Percentiles rank a stretch among this genome's conserved stretches.
Conservation (phyloP, 2,888 invertebrate species). For the Hydriomena furcata region DNA sequence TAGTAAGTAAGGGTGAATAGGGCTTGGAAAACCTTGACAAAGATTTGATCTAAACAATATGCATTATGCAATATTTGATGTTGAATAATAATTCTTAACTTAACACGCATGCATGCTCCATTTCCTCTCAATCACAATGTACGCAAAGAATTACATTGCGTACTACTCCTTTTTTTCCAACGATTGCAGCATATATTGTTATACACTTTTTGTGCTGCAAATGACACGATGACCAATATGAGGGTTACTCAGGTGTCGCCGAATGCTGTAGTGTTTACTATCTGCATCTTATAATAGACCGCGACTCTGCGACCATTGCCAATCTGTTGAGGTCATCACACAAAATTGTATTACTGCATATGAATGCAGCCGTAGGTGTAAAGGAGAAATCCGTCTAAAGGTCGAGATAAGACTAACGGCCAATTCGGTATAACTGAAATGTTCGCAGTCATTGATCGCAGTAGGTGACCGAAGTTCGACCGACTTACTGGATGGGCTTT, state of each 20-base stretch:
- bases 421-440: slow-evolving; percentile 2
- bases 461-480: background rate
- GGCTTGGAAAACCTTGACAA: background rate
- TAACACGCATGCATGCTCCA: slow-evolving; percentile 4
- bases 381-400: slow-evolving; percentile 19
- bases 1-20: too few relatives aligned
- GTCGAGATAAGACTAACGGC: slow-evolving; percentile 4
- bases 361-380: slow-evolving; percentile 18
- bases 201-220: too few relatives aligned
- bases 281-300: slow-evolving; percentile 49
- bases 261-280: slow-evolving; percentile 26
- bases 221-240: slow-evolving; percentile 18
- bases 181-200: too few relatives aligned
- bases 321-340: slow-evolving; percentile 55
- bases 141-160: background rate
- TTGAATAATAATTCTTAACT: slow-evolving; percentile 4
- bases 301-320: slow-evolving; percentile 56
- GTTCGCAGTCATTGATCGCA: background rate
- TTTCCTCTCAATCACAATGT: background rate
- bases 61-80: background rate
- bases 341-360: slow-evolving; percentile 31
- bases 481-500: background rate
- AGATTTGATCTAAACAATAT: slow-evolving; percentile 3
- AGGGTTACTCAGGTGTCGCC: slow-evolving; percentile 24
- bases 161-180: too few relatives aligned